Evolutionary conservation across 2,888 invertebrate genomes (phyloP), one percentile per base, ranked within the genome.

Genomic region (Parapristionchus giblindavisi): DNA sequence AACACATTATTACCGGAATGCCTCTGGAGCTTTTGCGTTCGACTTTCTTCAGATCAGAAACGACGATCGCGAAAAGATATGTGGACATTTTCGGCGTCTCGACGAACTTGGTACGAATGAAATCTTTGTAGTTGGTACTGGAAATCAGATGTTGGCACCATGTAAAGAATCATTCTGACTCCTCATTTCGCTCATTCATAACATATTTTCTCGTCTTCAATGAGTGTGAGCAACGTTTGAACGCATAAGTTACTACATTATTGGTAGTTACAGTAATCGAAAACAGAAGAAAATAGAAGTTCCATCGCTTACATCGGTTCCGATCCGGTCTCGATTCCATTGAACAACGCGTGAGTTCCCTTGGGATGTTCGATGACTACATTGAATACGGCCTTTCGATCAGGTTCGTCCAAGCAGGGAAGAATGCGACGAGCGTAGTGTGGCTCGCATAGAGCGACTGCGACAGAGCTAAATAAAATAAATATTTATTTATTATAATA

Each of bases 1-100:
- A 11, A 21, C 11, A 48, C 48, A 17, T 0, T 68, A 93, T 92
- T 60, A 93, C 93, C 61, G 92, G 91, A 77, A 92, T 90, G 81
- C 92, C 91, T 87, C 91, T 90, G 84, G 90, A 89, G 1, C 92
- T 92, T 83, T 90, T 89, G 70, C 91, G 91, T 83, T 89, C 92
- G 81, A 90, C 91, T 86, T 91, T 92, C 87, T 78, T 92, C 89
- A 92, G 93, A 79, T 95, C 93, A 87, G 94, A 94, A 1, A 95
- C 93, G 0, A 94, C 92, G 81, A 94, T 92, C 0, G 94, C 93
- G 82, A 94, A 93, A 14, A 94, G 89, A 88, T 95, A 95, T 0
- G 95, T 94, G 76, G 94, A 92, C 94, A 95, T 95, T 88, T 84
- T 84, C 1, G 89, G 88, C 29, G 88, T 88, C 38, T 80, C 78